phyloP scores from a whole-genome alignment of 2,888 invertebrate species.

The Leptopterna dolabrata region DNA sequence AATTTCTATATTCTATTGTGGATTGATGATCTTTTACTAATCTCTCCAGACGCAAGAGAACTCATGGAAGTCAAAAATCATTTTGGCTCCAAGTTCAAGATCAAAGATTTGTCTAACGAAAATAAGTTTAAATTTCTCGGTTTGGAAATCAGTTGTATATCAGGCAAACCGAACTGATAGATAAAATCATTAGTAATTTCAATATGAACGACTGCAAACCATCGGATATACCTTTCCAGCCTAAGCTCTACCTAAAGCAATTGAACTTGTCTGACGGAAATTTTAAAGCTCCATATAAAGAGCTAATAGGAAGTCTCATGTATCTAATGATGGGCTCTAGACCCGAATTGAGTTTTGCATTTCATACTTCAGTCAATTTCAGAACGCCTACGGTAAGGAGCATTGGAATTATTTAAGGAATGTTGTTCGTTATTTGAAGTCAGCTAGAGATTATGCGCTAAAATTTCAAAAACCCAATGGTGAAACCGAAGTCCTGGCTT shows the following conservation, averaged over 20 bases:
- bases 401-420: conserved; percentile 18
- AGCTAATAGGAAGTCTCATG: conserved; percentile 17
- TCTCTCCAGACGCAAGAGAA: neutral
- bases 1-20: conserved; percentile 26
- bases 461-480: neutral
- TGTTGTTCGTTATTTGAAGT: conserved; percentile 7
- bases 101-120: no score
- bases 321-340: conserved; percentile 24
- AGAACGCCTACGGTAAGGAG: neutral
- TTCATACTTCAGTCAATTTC: conserved; percentile 18
- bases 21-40: conserved; percentile 17
- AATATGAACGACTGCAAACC: conserved; percentile 14
- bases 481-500: neutral
- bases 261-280: neutral
- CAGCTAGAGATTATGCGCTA: neutral
- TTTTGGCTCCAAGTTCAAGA: neutral
- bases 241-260: neutral
- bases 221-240: neutral
- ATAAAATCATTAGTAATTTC: neutral
- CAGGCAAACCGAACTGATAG: neutral
- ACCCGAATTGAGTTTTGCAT: conserved; percentile 25
- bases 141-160: no score
- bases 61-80: neutral
- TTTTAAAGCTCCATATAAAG: conserved; percentile 12
- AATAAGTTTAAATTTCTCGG: no score